phyloP scores from a whole-genome alignment of 1,140 invertebrate species.

The Lepidurus apus region DNA sequence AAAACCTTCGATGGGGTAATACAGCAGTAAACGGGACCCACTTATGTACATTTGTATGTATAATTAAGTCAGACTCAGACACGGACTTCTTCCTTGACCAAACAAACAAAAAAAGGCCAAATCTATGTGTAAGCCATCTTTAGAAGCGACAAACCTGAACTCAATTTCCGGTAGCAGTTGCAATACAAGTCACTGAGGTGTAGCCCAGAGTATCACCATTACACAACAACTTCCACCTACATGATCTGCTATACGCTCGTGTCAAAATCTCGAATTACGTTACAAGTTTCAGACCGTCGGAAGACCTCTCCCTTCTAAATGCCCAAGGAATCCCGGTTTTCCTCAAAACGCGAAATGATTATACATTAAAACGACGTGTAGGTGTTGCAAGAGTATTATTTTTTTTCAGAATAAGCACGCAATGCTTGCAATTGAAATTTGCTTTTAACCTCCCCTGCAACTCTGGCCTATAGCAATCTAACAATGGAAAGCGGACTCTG shows the following conservation, averaged over 20 bases:
- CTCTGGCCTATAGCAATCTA: neutral
- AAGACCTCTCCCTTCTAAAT: too few species aligned
- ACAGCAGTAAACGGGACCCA: neutral
- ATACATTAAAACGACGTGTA: neutral
- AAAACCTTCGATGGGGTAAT: neutral
- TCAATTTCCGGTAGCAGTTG: neutral
- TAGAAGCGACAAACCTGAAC: neutral
- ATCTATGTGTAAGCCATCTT: neutral
- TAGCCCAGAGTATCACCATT: neutral
- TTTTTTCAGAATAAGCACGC: neutral
- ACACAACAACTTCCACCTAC: neutral
- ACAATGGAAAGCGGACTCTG: neutral
- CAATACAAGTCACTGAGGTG: neutral
- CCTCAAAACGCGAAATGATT: neutral
- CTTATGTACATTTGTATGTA: neutral
- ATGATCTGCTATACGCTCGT: too few species aligned
- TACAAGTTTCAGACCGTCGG: too few species aligned
- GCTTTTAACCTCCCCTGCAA: neutral
- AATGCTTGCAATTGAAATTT: neutral
- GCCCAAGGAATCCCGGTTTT: neutral
- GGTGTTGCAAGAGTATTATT: neutral
- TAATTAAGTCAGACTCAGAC: neutral
- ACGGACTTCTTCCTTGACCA: neutral
- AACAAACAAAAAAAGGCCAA: neutral
- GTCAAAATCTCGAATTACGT: too few species aligned